Base-by-base conservation (phyloP, 1,140 invertebrate genomes). In the Drosophila kikkawai region DNA sequence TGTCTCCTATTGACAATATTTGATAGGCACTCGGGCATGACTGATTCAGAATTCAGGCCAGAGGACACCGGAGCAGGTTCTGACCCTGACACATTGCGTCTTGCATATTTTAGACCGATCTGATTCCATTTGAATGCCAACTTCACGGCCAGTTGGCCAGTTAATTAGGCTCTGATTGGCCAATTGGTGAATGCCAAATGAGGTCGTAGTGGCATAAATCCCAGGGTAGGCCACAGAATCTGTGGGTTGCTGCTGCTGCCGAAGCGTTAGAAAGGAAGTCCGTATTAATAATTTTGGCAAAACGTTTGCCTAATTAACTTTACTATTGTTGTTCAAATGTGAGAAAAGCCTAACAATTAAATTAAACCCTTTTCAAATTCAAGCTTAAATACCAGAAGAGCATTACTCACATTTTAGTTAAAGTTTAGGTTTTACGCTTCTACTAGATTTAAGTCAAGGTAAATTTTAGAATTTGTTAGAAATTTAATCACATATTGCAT, bases 81-180 rank as follows among this genome's bases (percentile, higher is more conserved):
- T 86, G 76, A 66, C 67, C 70, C 41, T 68, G 68, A 73, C 83
- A 86, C 67, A 88, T 88, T 76, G 68, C 67, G 67, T 29, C 60
- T 68, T 88, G 83, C 83, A 87, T 87, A 90, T 88, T 84, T 85
- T 63, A 84, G 70, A 65, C 50, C 68, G 67, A 44, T 37, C 51
- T 47, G 57, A 39, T 64, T 68, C 48, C 69, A 64, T 82, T 79
- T 45, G 76, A 77, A 69, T 80, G 83, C 26, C 79, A 63, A 76
- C 81, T 87, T 86, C 67, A 87, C 67, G 77, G 66, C 74, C 55
- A 58, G 65, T 88, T 84, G 80, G 73, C 63, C 79, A 65, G 84
- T 69, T 87, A 87, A 87, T 87, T 84, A 82, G 80, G 73, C 76
- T 42, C 70, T 82, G 78, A 80, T 83, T 86, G 79, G 84, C 39